phyloP scores from a whole-genome alignment of 1,140 invertebrate genomes.

The Panagrolaimus sp. region DNA sequence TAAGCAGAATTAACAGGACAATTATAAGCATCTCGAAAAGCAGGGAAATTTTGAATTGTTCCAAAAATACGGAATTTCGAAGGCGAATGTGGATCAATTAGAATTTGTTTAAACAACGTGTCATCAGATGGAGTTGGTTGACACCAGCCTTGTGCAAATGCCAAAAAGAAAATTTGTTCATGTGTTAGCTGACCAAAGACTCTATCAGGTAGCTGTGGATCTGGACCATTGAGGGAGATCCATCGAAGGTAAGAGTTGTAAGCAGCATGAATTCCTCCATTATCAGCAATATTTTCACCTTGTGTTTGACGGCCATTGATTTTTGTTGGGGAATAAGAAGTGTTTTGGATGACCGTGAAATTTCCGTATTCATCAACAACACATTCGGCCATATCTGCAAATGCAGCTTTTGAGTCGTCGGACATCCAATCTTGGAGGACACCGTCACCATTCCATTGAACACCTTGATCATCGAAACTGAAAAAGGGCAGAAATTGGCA shows the following conservation, averaged over 20 bases:
- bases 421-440: conserved; percentile 32
- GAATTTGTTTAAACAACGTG: conserved; percentile 25
- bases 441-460: conserved; percentile 43
- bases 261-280: conserved; percentile 67
- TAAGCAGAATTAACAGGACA: conserved; percentile 41
- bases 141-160: conserved; percentile 48
- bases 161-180: conserved; percentile 52
- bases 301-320: conserved; percentile 77
- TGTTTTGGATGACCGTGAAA: conserved; percentile 67
- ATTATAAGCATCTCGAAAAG: conserved; percentile 52
- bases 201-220: conserved; percentile 40
- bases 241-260: conserved; percentile 41
- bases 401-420: conserved; percentile 60
- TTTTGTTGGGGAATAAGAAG: conserved; percentile 26
- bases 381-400: conserved; percentile 79
- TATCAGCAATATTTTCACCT: conserved; percentile 92
- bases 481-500: too few relatives aligned
- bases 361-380: conserved; percentile 86
- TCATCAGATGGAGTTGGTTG: conserved; percentile 23
- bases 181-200: conserved; percentile 37
- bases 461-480: conserved; percentile 51
- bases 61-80: conserved; percentile 19
- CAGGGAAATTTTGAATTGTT: conserved; percentile 47
- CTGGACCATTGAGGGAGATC: conserved; percentile 42
- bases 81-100: conserved; percentile 42